Evolutionary conservation across 2,113 vertebrate species (phyloP), one percentile per base, ranked within the genome.

Genomic region (Gadus macrocephalus): DNA sequence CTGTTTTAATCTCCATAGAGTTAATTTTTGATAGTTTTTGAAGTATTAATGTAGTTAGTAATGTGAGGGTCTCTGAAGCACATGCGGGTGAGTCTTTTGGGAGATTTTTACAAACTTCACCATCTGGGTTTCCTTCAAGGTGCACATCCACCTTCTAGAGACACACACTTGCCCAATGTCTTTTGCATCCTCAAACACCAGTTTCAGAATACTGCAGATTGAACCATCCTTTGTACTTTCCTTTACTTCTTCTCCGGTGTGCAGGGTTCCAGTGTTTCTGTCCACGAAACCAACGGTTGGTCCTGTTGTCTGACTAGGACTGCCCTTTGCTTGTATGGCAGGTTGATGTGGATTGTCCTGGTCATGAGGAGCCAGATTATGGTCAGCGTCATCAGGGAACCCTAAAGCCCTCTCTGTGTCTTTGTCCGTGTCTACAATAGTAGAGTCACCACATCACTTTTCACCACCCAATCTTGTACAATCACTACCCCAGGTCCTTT

Each of bases 391-490:
- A 35, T 35, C 31, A 35, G 31, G 31, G 31, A 35, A 35, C 31
- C 31, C 31, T 35, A 35, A 35, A 35, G 31, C 4, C 31, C 6
- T 35, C 6, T 35, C 31, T 35, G 31, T 35, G 31, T 35, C 31
- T 35, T 35, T 35, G 4, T 35, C 4, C 4, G 4, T 35, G 31
- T 35, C 31, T 35, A 4, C 31, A 4, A 4, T 35, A 35, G 31
- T 35, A 35, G 31, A 35, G 31, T 35, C 53, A 7, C 74, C 60
- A 74, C 72, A 74, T 5, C 3, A n/a, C n/a, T n/a, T n/a, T n/a
- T n/a, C n/a, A 76, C 76, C n/a, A 59, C 67, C 31, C 71, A 76
- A 78, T 83, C 73, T 11, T 83, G 72, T 16, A 74, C 73, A 27
- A 76, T 81, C 11, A 80, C 71, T 14, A 76, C 49, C 1, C 63